Base-by-base conservation (phyloP, 2,797 vertebrate genomes). In the Cirrhinus molitorella region DNA sequence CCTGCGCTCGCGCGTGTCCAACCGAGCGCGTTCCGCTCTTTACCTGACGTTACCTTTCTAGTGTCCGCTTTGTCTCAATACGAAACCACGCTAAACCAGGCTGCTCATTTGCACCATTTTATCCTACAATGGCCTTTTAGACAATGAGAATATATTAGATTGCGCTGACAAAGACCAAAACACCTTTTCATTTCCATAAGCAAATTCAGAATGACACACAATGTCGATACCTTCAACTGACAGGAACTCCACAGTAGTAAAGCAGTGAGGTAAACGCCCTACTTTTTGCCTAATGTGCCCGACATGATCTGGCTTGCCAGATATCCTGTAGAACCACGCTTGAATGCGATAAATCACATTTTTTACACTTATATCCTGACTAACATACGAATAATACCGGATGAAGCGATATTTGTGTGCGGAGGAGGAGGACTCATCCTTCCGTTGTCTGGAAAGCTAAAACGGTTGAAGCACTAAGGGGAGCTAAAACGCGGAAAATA, bases 211-310 rank as follows among this genome's bases (percentile, higher is more conserved):
- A 49, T 13, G 80, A 59, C 51, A 47, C 43, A 34, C 28, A 43
- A 4, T 47, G 43, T 61, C 49, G 51, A 37, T 51, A 83, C 81
- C 55, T 83, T 70, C 57, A 55, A 43, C 49, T 77, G 76, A 61
- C 80, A 83, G 67, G 80, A 83, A 83, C 72, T 83, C 23, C 72
- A 43, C 73, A 55, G 59, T 75, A 65, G 71, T 76, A 47, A 63
- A 76, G 65, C 71, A 21, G 76, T 31, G 81, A 78, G 71, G 79
- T 86, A 83, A 79, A 83, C 85, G 85, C 85, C 85, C 85, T 79
- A 83, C 70, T 83, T 79, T 72, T 34, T 6, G 65, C 65, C 37
- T 61, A n/a, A 71, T 71, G 19, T 75, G 25, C 51, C 55, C 79
- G 72, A 84, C 81, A 86, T 61, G 75, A 86, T 37, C 70, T 68